Evolutionary conservation across 2,888 invertebrate genomes (phyloP), one percentile per base, ranked within the genome.

Genomic region (Zootermopsis nevadensis): DNA sequence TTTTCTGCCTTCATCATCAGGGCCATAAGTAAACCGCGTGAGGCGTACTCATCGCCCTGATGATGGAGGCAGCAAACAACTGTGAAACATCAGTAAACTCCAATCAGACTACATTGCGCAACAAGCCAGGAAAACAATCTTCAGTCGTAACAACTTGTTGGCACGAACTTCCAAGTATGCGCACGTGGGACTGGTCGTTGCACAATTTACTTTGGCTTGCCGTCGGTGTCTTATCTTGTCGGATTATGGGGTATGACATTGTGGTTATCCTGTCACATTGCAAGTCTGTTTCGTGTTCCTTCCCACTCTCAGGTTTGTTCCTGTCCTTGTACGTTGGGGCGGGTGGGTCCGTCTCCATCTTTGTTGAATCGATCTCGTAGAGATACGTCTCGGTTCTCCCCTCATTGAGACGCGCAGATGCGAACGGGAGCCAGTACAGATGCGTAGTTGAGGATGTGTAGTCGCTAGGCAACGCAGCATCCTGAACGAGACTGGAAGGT

Each of bases 391-490:
- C 60, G 35, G 38, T 66, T 66, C 53, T 53, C 77, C 77, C 77
- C 30, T 53, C 77, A 22, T 35, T 38, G 79, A 35, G 66, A 79
- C 60, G 79, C 79, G 79, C 79, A 79, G 79, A 60, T 79, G 79
- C 79, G 15, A 38, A 66, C 79, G 33, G 33, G n/a, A 38, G 66
- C 66, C 79, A 60, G 79, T n/a, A 66, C 66, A 60, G 79, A 79
- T 79, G 79, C 79, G 60, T 79, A 79, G 77, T 77, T 77, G 53
- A 53, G 55, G 55, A 77, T 55, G 76, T 31, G 19, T 38, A 38
- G 79, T 79, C 79, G 55, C 79, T 79, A 66, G n/a, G 79, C 79
- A 79, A 79, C 79, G 38, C 38, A 60, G 79, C 31, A 38, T 74
- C 74, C 74, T 38, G 24, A 27, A 24, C 38, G 74, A 74, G 30